phyloP scores from a whole-genome alignment of 2,113 vertebrate genomes.

The Motacilla tschutschensis region DNA sequence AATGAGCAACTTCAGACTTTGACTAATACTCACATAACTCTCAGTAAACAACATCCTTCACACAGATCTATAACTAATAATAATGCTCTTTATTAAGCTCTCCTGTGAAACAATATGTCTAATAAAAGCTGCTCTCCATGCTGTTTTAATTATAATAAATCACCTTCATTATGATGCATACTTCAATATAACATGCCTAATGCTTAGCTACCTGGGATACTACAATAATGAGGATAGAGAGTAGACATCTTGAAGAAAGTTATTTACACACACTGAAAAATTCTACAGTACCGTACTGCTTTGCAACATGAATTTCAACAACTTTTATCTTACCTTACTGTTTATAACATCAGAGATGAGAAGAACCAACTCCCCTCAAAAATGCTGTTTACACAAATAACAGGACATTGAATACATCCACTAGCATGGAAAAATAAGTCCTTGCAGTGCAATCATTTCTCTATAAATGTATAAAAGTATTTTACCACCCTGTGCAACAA shows the following conservation, averaged over 20 bases:
- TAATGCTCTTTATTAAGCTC: constrained; percentile 75
- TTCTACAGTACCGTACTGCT: constrained; percentile 52
- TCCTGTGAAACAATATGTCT: constrained; percentile 72
- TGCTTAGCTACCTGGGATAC: constrained; percentile 68
- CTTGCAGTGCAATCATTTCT: constrained; percentile 77
- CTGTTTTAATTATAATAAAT: constrained; percentile 84
- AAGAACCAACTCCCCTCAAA: constrained; percentile 47
- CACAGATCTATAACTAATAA: constrained; percentile 77
- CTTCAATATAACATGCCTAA: constrained; percentile 64
- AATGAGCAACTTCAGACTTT: constrained; percentile 74
- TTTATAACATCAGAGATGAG: constrained; percentile 65
- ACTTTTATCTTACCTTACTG: constrained; percentile 79
- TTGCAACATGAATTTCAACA: constrained; percentile 73
- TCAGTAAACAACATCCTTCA: constrained; percentile 71
- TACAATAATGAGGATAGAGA: constrained; percentile 68
- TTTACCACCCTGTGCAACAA: constrained; percentile 78
- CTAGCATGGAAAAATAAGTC: constrained; percentile 73
- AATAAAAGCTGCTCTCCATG: constrained; percentile 66
- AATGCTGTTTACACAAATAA: constrained; percentile 78
- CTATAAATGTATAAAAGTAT: constrained; percentile 78
- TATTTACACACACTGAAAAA: constrained; percentile 72
- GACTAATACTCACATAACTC: constrained; percentile 70
- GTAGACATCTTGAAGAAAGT: constrained; percentile 61
- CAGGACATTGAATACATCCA: constrained; percentile 66
- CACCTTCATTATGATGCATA: constrained; percentile 77